Evolutionary conservation across 1,140 invertebrate species (phyloP).

Genomic region (Pseudomyrmex cubaensis): DNA sequence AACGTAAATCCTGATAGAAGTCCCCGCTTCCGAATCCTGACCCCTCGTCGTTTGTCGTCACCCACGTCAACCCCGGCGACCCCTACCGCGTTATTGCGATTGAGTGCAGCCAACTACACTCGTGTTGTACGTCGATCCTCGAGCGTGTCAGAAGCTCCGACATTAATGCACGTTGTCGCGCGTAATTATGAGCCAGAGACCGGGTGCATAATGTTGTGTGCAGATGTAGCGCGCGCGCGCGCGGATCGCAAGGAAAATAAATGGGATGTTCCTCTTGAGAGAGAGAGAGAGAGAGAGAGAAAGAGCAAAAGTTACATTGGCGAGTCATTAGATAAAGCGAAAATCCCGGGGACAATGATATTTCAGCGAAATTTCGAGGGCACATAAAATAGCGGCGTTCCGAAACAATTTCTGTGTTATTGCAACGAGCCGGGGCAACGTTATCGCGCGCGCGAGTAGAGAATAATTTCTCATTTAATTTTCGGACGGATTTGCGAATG

Average conservation of each 20-base stretch:
- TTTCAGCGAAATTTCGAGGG: constrained; percentile 10
- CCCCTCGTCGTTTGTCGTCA: constrained; percentile 36
- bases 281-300: neutral
- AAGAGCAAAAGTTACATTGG: neutral
- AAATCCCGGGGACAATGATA: neutral
- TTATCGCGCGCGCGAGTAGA: constrained; percentile 23
- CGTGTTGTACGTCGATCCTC: constrained; percentile 30
- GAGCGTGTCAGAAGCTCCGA: constrained; percentile 33
- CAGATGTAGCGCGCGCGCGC: neutral
- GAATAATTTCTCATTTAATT: constrained; percentile 57
- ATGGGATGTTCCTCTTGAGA: neutral
- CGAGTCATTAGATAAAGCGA: neutral
- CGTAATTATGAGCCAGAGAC: constrained; percentile 40
- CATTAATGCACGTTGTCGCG: constrained; percentile 55
- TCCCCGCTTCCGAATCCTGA: constrained; percentile 6
- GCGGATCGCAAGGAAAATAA: constrained; percentile 3
- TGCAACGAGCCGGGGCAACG: neutral
- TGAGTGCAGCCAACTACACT: constrained; percentile 53
- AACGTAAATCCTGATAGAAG: constrained; percentile 55
- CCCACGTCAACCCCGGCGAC: constrained; percentile 15
- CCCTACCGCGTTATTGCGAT: constrained; percentile 50
- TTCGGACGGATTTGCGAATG: constrained; percentile 37
- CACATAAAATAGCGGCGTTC: neutral
- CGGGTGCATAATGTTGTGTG: neutral
- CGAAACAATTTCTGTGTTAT: constrained; percentile 41